These are phyloP conservation scores for Pegoplata infirma DNA, from an alignment of 2,888 invertebrate genomes.

Conservation along the genomic window DNA sequence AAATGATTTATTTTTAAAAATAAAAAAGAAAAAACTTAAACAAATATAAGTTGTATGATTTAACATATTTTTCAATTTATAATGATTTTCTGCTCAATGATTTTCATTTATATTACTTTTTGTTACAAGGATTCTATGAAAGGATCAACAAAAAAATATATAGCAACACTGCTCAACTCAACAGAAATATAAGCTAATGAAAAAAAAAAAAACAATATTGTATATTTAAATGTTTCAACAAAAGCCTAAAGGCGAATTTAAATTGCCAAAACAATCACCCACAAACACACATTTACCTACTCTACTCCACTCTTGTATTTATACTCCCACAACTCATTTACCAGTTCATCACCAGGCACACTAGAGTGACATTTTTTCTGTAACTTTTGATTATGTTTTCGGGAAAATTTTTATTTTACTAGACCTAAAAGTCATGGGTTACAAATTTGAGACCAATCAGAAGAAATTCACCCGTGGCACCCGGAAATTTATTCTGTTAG, in stretches of 20 bases:
- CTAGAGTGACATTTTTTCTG: too few relatives aligned
- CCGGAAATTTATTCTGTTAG: too few relatives aligned
- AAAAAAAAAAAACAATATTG: not conserved
- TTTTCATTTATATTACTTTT: not conserved
- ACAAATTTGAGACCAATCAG: too few relatives aligned
- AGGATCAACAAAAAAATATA: too few relatives aligned
- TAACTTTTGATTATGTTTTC: too few relatives aligned
- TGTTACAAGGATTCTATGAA: not conserved
- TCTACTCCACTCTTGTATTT: not conserved
- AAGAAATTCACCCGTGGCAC: too few relatives aligned
- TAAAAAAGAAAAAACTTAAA: too few relatives aligned
- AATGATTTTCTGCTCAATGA: conserved; percentile 36
- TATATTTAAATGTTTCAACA: conserved; percentile 30
- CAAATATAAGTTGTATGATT: not conserved
- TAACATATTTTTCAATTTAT: conserved; percentile 9
- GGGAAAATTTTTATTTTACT: too few relatives aligned
- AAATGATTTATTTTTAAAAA: too few relatives aligned
- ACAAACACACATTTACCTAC: too few relatives aligned
- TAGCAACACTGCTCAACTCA: not conserved
- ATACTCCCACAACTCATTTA: not conserved
- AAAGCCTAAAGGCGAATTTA: conserved; percentile 23
- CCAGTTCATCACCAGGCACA: conserved; percentile 1
- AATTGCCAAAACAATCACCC: conserved; percentile 28
- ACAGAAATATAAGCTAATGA: not conserved
- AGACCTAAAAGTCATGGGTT: too few relatives aligned